Evolutionary conservation across 2,888 invertebrate genomes (phyloP).

Genomic region (Pimpla rufipes): DNA sequence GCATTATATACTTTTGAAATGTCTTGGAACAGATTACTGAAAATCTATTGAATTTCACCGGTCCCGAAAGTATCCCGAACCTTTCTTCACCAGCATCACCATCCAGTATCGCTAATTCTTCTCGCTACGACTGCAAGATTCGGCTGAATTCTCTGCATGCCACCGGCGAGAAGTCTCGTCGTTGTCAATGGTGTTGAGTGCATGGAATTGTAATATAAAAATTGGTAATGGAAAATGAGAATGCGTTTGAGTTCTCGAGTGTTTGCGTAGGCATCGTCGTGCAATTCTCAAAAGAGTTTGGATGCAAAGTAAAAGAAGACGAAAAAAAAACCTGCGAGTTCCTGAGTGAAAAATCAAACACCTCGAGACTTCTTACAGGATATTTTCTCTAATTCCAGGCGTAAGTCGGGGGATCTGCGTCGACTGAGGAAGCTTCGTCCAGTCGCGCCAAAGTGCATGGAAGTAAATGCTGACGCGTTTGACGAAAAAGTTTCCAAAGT

Average conservation of each 20-base stretch:
- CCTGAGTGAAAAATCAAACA: background rate
- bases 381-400: slow-evolving; percentile 53
- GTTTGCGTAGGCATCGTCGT: slow-evolving; percentile 1
- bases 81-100: slow-evolving; percentile 16
- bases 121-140: slow-evolving; percentile 34
- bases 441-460: background rate
- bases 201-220: slow-evolving; percentile 25
- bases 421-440: slow-evolving; percentile 36
- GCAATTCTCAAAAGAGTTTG: background rate
- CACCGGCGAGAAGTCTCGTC: slow-evolving; percentile 75
- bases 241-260: background rate
- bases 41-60: slow-evolving; percentile 24
- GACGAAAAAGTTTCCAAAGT: slow-evolving; percentile 15
- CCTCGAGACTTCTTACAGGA: slow-evolving; percentile 30
- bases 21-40: slow-evolving; percentile 3
- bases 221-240: background rate
- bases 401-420: slow-evolving; percentile 31
- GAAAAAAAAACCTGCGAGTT: background rate
- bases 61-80: slow-evolving; percentile 18
- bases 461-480: background rate
- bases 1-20: slow-evolving; percentile 74
- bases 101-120: slow-evolving; percentile 1
- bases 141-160: slow-evolving; percentile 82
- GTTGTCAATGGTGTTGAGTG: background rate
- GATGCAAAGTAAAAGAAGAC: background rate